These are phyloP conservation scores for Aldrovandia affinis DNA, from an alignment of 2,797 vertebrate species.

Conservation along the genomic window DNA sequence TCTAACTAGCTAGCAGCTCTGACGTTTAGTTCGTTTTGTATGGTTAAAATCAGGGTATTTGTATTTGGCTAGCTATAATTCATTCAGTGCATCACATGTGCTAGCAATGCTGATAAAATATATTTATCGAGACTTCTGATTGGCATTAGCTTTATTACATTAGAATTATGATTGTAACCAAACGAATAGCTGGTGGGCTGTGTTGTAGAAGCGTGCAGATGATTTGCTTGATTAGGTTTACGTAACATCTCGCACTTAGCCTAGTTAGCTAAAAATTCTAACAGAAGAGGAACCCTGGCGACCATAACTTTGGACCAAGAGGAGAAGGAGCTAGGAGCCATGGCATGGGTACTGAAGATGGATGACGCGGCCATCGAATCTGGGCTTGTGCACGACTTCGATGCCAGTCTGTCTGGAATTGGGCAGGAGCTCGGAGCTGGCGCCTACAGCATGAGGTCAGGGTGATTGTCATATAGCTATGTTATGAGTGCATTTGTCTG, in stretches of 20 bases:
- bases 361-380: slow-evolving; percentile 80
- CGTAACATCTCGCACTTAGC: slow-evolving; percentile 16
- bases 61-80: not conserved
- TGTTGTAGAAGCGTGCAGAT: not conserved
- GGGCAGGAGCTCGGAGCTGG: slow-evolving; percentile 79
- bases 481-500: too few relatives aligned
- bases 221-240: slow-evolving; percentile 17
- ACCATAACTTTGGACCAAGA: not conserved
- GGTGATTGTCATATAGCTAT: not conserved
- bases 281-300: slow-evolving; percentile 3
- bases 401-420: slow-evolving; percentile 79
- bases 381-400: slow-evolving; percentile 79
- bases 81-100: not conserved
- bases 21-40: not conserved
- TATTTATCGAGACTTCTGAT: not conserved
- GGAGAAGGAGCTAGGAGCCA: slow-evolving; percentile 40
- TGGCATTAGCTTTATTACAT: not conserved
- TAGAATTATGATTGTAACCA: slow-evolving; percentile 1
- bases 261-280: not conserved
- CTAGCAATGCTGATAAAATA: not conserved
- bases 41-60: not conserved
- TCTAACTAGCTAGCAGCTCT: not conserved
- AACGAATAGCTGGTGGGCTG: not conserved
- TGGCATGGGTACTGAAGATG: slow-evolving; percentile 83
- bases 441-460: slow-evolving; percentile 81